phyloP scores from a whole-genome alignment of 2,113 vertebrate species.

The pig (Sus scrofa) region DNA sequence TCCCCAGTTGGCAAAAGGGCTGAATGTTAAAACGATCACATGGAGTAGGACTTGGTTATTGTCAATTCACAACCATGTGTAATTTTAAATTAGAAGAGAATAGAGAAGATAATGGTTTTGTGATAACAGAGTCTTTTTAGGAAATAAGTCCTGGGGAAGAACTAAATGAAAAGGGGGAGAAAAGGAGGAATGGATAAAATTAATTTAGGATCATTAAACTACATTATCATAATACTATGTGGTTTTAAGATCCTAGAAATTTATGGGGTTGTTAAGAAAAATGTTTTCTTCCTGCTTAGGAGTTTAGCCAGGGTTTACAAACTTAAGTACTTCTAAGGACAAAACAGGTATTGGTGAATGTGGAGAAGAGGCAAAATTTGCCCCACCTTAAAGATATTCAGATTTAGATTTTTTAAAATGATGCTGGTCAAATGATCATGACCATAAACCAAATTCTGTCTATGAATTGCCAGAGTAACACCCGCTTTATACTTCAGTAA shows the following conservation, averaged over 20 bases:
- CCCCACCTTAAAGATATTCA: neutral
- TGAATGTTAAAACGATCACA: neutral
- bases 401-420: slow-evolving; percentile 13
- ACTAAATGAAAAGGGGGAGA: neutral
- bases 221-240: neutral
- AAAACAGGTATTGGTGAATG: neutral
- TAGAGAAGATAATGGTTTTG: neutral
- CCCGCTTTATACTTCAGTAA: neutral
- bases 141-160: slow-evolving; percentile 28
- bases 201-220: neutral
- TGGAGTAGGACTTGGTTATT: neutral
- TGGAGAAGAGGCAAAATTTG: neutral
- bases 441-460: neutral
- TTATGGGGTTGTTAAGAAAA: neutral
- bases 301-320: slow-evolving; percentile 12
- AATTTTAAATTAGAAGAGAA: slow-evolving; percentile 53
- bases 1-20: neutral
- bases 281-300: neutral
- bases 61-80: neutral
- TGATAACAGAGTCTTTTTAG: neutral
- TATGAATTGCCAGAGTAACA: neutral
- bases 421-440: neutral
- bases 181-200: neutral
- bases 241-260: neutral
- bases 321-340: neutral